phyloP scores from a whole-genome alignment of 2,113 vertebrate species.

The Ochotona princeps region DNA sequence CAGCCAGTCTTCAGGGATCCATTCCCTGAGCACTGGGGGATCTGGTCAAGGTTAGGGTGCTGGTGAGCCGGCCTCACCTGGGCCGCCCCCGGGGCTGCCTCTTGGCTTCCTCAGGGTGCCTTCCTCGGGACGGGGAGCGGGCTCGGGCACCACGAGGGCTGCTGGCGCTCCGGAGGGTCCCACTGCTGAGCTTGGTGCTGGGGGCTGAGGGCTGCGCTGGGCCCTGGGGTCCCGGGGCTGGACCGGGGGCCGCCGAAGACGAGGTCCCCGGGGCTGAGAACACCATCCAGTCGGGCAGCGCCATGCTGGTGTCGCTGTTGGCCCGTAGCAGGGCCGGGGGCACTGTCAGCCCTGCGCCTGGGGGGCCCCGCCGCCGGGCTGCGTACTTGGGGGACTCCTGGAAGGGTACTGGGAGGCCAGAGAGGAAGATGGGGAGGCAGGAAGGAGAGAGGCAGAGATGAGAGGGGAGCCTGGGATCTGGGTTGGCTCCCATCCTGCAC shows the following conservation, averaged over 20 bases:
- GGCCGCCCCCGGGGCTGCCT: constrained; percentile 91
- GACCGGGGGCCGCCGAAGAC: constrained; percentile 72
- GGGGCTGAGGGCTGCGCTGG: constrained; percentile 78
- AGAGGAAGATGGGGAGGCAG: neutral
- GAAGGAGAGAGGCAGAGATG: neutral
- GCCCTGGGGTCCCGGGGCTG: constrained; percentile 79
- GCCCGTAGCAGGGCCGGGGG: constrained; percentile 92
- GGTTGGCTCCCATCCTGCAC: rapidly evolving
- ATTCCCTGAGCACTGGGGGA: too few relatives aligned
- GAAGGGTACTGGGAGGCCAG: constrained; percentile 89
- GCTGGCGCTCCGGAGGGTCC: constrained; percentile 94
- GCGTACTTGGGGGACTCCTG: constrained; percentile 94
- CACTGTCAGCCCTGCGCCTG: constrained; percentile 83
- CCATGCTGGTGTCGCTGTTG: constrained; percentile 96
- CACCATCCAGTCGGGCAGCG: constrained; percentile 94
- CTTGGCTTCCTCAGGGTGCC: constrained; percentile 89
- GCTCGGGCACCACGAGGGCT: constrained; percentile 93
- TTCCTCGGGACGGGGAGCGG: constrained; percentile 92
- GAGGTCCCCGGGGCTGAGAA: constrained; percentile 86
- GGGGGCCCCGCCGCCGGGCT: constrained; percentile 89
- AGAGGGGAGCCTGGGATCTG: neutral
- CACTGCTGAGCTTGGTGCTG: constrained; percentile 89
- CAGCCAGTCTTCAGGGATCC: too few relatives aligned
- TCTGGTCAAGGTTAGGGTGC: too few relatives aligned
- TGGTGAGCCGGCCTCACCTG: constrained; percentile 76